Evolutionary conservation across 2,113 vertebrate genomes (phyloP).

Genomic region (Bucco capensis): DNA sequence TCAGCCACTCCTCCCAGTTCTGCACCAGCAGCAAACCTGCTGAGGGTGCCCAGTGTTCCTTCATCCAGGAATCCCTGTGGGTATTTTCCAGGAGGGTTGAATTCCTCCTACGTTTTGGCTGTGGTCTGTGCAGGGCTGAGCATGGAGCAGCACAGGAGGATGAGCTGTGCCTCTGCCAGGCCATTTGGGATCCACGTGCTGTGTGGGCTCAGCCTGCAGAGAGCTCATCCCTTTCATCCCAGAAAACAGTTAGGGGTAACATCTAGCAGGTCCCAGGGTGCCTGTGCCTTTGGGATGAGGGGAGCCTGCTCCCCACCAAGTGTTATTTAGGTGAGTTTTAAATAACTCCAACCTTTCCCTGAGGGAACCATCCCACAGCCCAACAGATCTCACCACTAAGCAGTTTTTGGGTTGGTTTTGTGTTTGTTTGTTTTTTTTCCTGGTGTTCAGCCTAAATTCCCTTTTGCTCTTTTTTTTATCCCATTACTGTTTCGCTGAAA

Average conservation of each 20-base stretch:
- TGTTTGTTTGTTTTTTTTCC: no score
- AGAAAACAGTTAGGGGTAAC: neutral
- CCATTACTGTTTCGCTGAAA: neutral
- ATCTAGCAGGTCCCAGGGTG: neutral
- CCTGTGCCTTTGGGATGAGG: neutral
- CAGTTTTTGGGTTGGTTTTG: no score
- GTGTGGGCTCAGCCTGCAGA: neutral
- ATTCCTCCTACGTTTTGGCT: neutral
- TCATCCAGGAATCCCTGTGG: no score
- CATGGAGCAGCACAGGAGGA: neutral
- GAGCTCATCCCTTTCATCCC: neutral
- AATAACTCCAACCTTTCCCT: conserved; percentile 21
- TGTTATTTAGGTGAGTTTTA: conserved; percentile 56
- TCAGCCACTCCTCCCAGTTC: no score
- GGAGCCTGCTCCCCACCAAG: neutral
- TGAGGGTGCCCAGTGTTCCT: no score
- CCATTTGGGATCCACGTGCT: neutral
- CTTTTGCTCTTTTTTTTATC: neutral
- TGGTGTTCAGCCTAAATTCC: neutral
- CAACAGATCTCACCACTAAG: conserved; percentile 25
- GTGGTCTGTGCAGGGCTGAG: neutral
- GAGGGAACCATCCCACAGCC: neutral
- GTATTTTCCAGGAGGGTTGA: no score
- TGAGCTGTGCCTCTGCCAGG: neutral
- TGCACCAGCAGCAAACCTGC: no score